Evolutionary conservation across 30 jellyfish, hydroid and myxozoan species (phyloP), one percentile per base, ranked within the genome.

Genomic region (Mastigias papua): DNA sequence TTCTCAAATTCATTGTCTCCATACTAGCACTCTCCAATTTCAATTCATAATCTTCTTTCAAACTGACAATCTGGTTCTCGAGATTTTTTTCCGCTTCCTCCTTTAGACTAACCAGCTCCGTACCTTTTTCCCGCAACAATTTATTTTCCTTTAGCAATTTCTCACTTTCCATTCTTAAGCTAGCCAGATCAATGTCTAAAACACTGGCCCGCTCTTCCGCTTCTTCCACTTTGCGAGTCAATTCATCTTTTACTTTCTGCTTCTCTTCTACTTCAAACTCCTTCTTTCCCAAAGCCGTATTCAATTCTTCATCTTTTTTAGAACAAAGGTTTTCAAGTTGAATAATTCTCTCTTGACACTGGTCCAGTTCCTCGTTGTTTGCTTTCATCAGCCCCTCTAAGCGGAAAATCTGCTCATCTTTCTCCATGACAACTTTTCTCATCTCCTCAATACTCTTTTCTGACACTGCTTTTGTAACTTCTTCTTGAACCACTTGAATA

Each of bases 1-100:
- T 34, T 69, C 63, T 86, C 57, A 65, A 42, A 28, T 86, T 54
- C 78, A 75, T 27, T 35, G 74, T 29, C 37, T 74, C 95, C 69
- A 23, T 42, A 60, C 61, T 64, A 19, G 49, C 77, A 23, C 15
- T 27, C 54, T 61, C 23, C 57, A 80, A 15, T n/a, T 48, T 63
- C 73, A 31, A 57, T 25, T 80, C 90, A 63, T 60, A 80, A 20
- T 80, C 90, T 4, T 62, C 58, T 26, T 62, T 80, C 16, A 51
- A 11, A 1, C 34, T 72, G 2, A 32, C 1, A 67, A 37, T 35
- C 37, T 73, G 29, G 20, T 51, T 86, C 3, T 46, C 89, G 35
- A 26, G 46, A 1, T 46, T 66, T 31, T 32, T 81, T 37, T 58
- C 57, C 10, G 31, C 67, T 20, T 46, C 76, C 37, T 46, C 84